These are phyloP conservation scores for Calcarius lapponicus DNA, from an alignment of 2,797 vertebrate genomes.

Conservation along the genomic window DNA sequence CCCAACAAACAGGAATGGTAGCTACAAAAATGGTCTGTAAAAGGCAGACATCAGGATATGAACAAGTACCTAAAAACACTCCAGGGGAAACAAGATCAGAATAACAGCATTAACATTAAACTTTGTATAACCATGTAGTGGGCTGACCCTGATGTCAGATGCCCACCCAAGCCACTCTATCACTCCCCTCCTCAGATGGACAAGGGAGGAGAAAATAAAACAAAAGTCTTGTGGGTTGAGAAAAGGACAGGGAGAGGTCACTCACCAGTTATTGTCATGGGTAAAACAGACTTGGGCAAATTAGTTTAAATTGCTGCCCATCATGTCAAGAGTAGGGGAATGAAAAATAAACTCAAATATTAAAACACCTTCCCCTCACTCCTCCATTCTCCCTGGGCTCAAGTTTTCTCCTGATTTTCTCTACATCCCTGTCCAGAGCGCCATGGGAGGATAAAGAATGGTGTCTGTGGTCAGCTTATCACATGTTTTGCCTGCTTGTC, in stretches of 20 bases:
- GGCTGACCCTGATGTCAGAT: neutral
- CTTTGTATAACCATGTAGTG: neutral
- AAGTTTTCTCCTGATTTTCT: neutral
- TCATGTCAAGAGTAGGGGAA: neutral
- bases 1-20: neutral
- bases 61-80: neutral
- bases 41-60: neutral
- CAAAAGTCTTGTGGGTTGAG: rapidly evolving
- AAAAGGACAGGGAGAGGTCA: neutral
- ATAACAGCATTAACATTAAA: neutral
- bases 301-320: neutral
- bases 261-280: rapidly evolving
- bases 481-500: neutral
- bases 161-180: neutral
- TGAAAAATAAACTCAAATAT: neutral
- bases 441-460: rapidly evolving
- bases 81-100: neutral
- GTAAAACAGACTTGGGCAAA: neutral
- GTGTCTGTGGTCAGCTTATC: neutral
- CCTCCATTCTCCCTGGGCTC: neutral
- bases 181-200: neutral
- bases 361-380: neutral
- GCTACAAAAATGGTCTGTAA: neutral
- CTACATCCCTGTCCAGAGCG: rapidly evolving
- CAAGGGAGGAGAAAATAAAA: neutral